Evolutionary conservation across 1,140 invertebrate genomes (phyloP).

Genomic region (Apis mellifera): Amel_HAv3.1 CM009936.2:13558501-13559000

Average conservation of each 20-base stretch:
- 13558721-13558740: slow-evolving; percentile 33
- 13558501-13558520: not conserved
- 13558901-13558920: slow-evolving; percentile 6
- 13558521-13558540: no score
- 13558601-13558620: no score
- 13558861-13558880: not conserved
- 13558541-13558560: no score
- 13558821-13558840: not conserved
- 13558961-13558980: not conserved
- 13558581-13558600: no score
- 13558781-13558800: slow-evolving; percentile 27
- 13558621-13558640: not conserved
- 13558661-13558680: no score
- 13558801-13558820: not conserved
- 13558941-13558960: not conserved
- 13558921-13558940: not conserved
- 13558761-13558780: slow-evolving; percentile 21
- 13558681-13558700: not conserved
- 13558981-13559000: not conserved
- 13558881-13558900: slow-evolving; percentile 8
- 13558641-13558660: not conserved
- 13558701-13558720: not conserved
- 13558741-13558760: slow-evolving; percentile 40
- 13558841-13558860: slow-evolving; percentile 2
- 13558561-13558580: no score